phyloP scores from a whole-genome alignment of 1,140 invertebrate species.

The Pseudomyrmex sp. region DNA sequence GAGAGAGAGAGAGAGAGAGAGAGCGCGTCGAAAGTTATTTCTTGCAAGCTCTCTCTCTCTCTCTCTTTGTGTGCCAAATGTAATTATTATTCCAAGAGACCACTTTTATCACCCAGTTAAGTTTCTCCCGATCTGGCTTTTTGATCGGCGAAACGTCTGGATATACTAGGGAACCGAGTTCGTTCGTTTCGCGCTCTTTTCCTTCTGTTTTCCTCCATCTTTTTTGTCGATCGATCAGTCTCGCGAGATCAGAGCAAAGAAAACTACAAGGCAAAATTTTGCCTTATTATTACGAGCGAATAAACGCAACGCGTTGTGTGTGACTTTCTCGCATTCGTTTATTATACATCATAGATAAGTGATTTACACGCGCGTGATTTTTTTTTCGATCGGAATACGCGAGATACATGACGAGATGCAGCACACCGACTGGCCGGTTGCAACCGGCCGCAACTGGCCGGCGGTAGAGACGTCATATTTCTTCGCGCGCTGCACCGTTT shows the following conservation, averaged over 20 bases:
- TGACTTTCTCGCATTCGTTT: neutral
- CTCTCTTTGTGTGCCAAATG: neutral
- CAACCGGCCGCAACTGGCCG: constrained; percentile 23
- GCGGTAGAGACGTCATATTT: constrained; percentile 10
- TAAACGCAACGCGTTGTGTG: neutral
- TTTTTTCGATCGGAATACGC: neutral
- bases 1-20: no score
- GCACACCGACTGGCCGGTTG: neutral
- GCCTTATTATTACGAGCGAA: neutral
- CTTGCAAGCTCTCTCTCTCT: neutral
- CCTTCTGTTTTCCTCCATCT: constrained; percentile 8
- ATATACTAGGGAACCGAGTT: constrained; percentile 19
- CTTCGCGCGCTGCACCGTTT: constrained; percentile 40
- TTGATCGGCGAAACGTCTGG: constrained; percentile 20
- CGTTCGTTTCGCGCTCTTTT: constrained; percentile 41
- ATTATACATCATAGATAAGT: neutral
- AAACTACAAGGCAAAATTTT: neutral
- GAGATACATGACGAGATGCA: constrained; percentile 28
- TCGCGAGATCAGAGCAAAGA: constrained; percentile 12
- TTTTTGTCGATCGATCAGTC: constrained; percentile 3
- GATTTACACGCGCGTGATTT: neutral
- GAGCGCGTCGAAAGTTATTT: no score
- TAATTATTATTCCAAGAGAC: neutral
- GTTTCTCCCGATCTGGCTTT: neutral
- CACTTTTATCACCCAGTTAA: no score